Evolutionary conservation across 1,140 invertebrate species (phyloP).

Genomic region (Drosophila pseudoobscura): DNA sequence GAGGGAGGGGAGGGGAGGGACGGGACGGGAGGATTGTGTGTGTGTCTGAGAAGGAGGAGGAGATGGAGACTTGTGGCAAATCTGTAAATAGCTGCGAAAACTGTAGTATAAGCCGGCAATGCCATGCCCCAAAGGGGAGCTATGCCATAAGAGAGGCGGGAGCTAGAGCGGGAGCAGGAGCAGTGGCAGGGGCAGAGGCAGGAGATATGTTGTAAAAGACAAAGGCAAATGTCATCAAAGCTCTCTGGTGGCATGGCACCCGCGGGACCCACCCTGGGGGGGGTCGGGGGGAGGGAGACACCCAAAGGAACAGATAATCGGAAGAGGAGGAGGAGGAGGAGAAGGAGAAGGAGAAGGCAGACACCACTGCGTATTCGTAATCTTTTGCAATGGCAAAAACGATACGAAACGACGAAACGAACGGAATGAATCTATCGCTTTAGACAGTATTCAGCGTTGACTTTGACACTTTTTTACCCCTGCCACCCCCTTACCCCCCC

Average conservation of each 20-base stretch:
- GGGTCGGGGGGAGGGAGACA: not conserved
- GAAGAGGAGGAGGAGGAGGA: slow-evolving; percentile 1
- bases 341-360: not conserved
- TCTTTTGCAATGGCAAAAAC: slow-evolving; percentile 44
- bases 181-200: slow-evolving; percentile 1
- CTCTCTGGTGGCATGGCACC: slow-evolving; percentile 26
- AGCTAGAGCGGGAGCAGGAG: too few relatives aligned
- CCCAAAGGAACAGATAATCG: slow-evolving; percentile 44
- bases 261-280: slow-evolving; percentile 37
- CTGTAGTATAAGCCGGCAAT: slow-evolving; percentile 56
- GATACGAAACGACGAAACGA: not conserved
- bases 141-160: slow-evolving; percentile 33
- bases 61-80: slow-evolving; percentile 71
- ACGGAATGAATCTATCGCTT: slow-evolving; percentile 23
- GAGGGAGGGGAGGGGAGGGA: not conserved
- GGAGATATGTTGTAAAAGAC: slow-evolving; percentile 30
- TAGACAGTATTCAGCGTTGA: slow-evolving; percentile 38
- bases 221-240: slow-evolving; percentile 57
- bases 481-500: not conserved
- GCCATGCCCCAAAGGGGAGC: slow-evolving; percentile 25
- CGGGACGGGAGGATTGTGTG: slow-evolving; percentile 23
- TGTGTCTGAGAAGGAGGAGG: slow-evolving; percentile 1
- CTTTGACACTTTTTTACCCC: slow-evolving; percentile 43
- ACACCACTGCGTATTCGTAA: slow-evolving; percentile 70
- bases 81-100: slow-evolving; percentile 81